A percentile compares a stretch with the other conserved stretches of the same genome.
phyloP scores from a whole-genome alignment of 2,113 vertebrate genomes.

The Promerops cafer region DNA sequence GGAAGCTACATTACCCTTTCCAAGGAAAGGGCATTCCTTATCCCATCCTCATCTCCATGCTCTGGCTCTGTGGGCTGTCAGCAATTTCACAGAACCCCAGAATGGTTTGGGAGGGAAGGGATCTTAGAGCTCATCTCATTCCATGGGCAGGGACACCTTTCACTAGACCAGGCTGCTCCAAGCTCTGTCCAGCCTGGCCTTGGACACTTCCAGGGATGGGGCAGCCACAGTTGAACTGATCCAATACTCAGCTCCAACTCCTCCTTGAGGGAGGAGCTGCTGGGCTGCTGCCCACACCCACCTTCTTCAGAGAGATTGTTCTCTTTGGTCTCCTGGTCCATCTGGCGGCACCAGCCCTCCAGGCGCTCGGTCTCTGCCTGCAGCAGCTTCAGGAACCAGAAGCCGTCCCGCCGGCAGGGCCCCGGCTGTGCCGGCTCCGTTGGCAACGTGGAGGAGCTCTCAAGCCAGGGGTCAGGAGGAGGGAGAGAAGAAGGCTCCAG shows the following conservation, averaged over 20 bases:
- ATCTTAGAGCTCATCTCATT: background rate
- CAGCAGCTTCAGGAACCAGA: conserved; percentile 97
- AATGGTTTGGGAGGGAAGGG: background rate
- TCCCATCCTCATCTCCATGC: background rate
- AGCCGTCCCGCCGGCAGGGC: conserved; percentile 90
- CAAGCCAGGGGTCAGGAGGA: conserved; percentile 96
- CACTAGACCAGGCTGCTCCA: background rate
- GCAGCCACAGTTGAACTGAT: background rate
- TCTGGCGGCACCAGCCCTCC: conserved; percentile 98
- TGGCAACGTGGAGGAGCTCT: conserved; percentile 79
- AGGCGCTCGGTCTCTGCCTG: conserved; percentile 94
- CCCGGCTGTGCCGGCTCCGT: conserved; percentile 70
- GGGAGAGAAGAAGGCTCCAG: conserved; percentile 94
- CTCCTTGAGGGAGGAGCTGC: background rate
- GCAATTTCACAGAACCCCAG: background rate
- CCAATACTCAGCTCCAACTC: background rate
- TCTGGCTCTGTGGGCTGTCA: background rate
- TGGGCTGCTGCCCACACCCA: conserved; percentile 30
- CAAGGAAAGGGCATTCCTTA: background rate
- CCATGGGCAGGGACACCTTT: background rate
- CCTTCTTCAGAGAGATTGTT: conserved; percentile 97
- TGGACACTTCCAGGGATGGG: background rate
- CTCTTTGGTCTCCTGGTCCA: conserved; percentile 98
- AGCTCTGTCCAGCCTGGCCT: background rate
- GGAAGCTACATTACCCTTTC: background rate